Base-by-base conservation (phyloP, 2,797 vertebrate genomes). In the Poliocrania exsul region DNA sequence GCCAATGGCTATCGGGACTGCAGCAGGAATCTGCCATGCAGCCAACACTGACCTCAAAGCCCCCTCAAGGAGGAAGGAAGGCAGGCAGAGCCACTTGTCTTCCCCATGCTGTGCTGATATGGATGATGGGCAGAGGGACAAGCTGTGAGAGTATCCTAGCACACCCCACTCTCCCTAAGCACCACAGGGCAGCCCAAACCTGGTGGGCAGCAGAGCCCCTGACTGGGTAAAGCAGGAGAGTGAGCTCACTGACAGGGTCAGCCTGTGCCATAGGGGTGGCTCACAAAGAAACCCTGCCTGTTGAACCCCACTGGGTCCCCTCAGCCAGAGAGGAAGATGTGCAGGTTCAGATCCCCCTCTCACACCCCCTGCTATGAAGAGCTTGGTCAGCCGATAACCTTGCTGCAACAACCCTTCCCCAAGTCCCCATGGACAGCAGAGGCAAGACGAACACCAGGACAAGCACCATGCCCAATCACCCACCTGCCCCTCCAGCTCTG, bases 161-260 rank as follows among this genome's bases (percentile, higher is more conserved):
- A 0, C 53, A 79, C 6, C 7, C 40, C 31, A 10, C 44, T 57
- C 53, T 73, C 4, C 0, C 21, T 31, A 56, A 72, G 42, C 25
- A 50, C 42, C 61, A 79, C 0, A 0, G 46, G 21, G 28, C 16
- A 90, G 56, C 69, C 40, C 2, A 1, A 44, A 46, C 31, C 44
- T 1, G 1, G 29, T 4, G 0, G 12, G 24, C 46, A 91, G 71
- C 26, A 87, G 38, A 35, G 8, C 86, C 23, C 15, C 35, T 66
- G 47, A 21, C 51, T 33, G 53, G 26, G 25, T 25, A 85, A 85
- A 44, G 16, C 2, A 0, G 40, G 24, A 66, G 49, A 26, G 23
- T 0, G 0, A 81, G 37, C 33, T 66, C 0, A 0, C 33, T 10
- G 4, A 51, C 0, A 0, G 29, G 24, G 24, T 7, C 35, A 86